Conservation (phyloP, 2,888 invertebrate genomes). For the Physocephala rufipes region DNA sequence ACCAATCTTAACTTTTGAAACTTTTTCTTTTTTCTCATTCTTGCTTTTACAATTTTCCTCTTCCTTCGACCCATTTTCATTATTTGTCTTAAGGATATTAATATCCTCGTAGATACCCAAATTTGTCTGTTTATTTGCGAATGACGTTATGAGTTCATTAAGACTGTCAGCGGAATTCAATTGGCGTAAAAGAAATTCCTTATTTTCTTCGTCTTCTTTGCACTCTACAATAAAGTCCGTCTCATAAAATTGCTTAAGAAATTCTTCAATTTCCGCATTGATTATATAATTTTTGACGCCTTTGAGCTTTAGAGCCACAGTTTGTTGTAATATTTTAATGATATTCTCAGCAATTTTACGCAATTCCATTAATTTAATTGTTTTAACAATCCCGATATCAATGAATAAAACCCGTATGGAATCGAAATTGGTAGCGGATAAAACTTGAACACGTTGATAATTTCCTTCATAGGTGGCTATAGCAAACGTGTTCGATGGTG, state of each 20-base stretch:
- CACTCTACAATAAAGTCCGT: slow-evolving; percentile 10
- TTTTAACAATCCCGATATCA: slow-evolving; percentile 15
- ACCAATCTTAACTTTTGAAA: background rate
- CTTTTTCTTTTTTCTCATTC: background rate
- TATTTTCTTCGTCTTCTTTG: slow-evolving; percentile 2
- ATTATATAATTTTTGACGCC: slow-evolving; percentile 24
- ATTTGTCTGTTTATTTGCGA: slow-evolving; percentile 14
- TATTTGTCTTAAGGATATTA: background rate
- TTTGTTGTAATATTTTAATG: slow-evolving; percentile 22
- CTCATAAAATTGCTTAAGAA: slow-evolving; percentile 7
- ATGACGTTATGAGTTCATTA: slow-evolving; percentile 9
- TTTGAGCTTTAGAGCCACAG: slow-evolving; percentile 28
- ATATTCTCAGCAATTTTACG: background rate
- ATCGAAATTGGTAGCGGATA: background rate
- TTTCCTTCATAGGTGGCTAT: background rate
- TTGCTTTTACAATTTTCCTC: background rate
- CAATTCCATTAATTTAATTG: slow-evolving; percentile 1
- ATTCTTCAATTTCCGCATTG: slow-evolving; percentile 13
- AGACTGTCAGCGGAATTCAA: background rate
- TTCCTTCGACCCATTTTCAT: background rate
- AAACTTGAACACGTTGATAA: slow-evolving; percentile 16
- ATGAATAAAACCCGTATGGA: slow-evolving; percentile 20
- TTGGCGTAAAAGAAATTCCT: slow-evolving; percentile 14
- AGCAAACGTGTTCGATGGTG: slow-evolving; percentile 25
- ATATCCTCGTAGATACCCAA: slow-evolving; percentile 5